These are phyloP conservation scores for Trilocha varians DNA, from an alignment of 2,888 invertebrate species.

Conservation along the genomic window DNA sequence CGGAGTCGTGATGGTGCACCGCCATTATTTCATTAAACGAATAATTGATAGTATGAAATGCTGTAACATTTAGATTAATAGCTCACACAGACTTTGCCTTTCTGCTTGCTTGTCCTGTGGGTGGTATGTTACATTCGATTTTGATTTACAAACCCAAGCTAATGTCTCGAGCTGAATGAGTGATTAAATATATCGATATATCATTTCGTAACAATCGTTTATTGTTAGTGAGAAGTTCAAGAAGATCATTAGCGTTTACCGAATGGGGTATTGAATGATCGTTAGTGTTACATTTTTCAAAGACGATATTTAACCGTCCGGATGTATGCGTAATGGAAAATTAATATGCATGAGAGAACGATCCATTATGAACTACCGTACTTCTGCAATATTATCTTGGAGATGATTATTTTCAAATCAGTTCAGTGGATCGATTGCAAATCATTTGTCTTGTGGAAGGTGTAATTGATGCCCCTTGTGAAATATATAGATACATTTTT, in stretches of 20 bases:
- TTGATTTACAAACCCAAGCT: slow-evolving; percentile 33
- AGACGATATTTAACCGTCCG: slow-evolving; percentile 13
- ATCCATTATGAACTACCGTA: not conserved
- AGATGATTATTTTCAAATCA: not conserved
- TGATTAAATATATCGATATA: slow-evolving; percentile 46
- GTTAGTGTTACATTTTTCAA: slow-evolving; percentile 12
- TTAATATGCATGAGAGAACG: slow-evolving; percentile 7
- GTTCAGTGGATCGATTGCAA: not conserved
- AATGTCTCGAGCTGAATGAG: slow-evolving; percentile 32
- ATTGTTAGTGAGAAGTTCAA: slow-evolving; percentile 32
- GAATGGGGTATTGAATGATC: slow-evolving; percentile 18
- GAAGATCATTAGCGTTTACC: slow-evolving; percentile 27
- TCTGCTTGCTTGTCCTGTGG: slow-evolving; percentile 29
- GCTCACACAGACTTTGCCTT: slow-evolving; percentile 31
- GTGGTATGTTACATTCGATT: slow-evolving; percentile 29
- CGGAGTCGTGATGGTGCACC: slow-evolving; percentile 43
- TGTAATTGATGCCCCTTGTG: not conserved
- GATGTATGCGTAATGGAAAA: slow-evolving; percentile 10
- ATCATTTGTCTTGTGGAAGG: not conserved
- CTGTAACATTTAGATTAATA: slow-evolving; percentile 59
- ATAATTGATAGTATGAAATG: slow-evolving; percentile 61
- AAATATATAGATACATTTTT: no score
- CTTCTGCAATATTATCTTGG: not conserved
- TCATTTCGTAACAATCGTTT: slow-evolving; percentile 43
- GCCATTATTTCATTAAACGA: slow-evolving; percentile 59